These are phyloP conservation scores for Brachionus calyciflorus DNA, from an alignment of 1,140 invertebrate genomes.

Conservation along the genomic window DNA sequence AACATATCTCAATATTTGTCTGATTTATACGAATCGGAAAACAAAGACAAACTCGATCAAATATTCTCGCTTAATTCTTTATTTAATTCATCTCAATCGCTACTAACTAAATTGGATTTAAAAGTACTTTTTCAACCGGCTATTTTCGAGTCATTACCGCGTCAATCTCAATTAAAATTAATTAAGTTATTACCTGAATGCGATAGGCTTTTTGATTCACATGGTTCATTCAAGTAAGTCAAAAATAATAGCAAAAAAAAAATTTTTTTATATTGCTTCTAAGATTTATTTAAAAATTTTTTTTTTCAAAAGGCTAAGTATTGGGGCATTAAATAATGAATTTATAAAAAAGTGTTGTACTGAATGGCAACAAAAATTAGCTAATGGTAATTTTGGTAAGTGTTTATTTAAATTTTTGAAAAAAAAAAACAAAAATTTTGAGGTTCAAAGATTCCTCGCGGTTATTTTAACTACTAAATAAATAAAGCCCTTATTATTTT, in stretches of 20 bases:
- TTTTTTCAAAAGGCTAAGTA: conserved; percentile 8
- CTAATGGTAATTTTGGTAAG: conserved; percentile 42
- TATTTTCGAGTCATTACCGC: conserved; percentile 39
- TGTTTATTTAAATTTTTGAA: background rate
- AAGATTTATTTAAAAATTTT: background rate
- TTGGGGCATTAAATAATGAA: conserved; percentile 38
- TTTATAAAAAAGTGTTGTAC: conserved; percentile 47
- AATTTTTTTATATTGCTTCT: too few species aligned
- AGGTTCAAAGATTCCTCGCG: too few species aligned
- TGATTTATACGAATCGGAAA: background rate
- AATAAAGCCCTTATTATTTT: too few species aligned
- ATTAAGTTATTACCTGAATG: conserved; percentile 44
- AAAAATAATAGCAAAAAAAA: too few species aligned
- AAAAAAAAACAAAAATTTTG: too few species aligned
- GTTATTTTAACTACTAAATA: too few species aligned
- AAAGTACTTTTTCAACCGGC: conserved; percentile 40
- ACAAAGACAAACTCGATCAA: conserved; percentile 12
- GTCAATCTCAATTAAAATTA: conserved; percentile 41
- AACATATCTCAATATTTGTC: background rate
- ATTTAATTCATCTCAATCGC: conserved; percentile 15
- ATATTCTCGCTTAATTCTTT: conserved; percentile 24
- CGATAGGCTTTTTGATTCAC: conserved; percentile 34
- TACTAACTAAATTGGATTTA: conserved; percentile 45
- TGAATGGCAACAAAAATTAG: conserved; percentile 43
- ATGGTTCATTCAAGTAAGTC: conserved; percentile 42